Base-by-base conservation (phyloP, 2,888 invertebrate genomes). In the Acleris laterana region DNA sequence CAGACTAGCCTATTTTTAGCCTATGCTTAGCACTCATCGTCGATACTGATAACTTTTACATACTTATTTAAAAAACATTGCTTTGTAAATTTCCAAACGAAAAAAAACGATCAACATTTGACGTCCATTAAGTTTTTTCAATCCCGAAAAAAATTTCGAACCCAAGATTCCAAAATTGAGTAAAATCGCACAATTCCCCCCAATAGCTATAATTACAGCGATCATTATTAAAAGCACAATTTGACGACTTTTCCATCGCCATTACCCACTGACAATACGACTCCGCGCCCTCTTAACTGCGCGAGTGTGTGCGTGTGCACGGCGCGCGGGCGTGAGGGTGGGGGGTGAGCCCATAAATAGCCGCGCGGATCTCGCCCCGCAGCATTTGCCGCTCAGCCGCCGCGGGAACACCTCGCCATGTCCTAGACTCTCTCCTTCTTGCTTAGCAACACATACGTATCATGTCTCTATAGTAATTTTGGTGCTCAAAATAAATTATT, bases 251-350 rank as follows among this genome's bases (percentile, higher is more conserved):
- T 88, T 89, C 88, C 81, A 78, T 82, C 75, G 83, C 86, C 84
- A 89, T 90, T 88, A 88, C 83, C 74, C 79, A 78, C 80, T 85
- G 86, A 91, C 91, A 91, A 91, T 90, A 84, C 87, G 82, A 87
- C 80, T 80, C 80, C 83, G 84, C 85, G 78, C 81, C 82, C 86
- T 85, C 88, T 87, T 88, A 87, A 82, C 76, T 63, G 53, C n/a
- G 64, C n/a, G 73, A 32, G 62, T 68, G 69, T 66, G 70, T 62
- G 70, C 61, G 83, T 70, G 80, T 55, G 76, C 71, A 70, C 77
- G 69, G 25, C 3, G 20, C 11, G 19, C 19, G 42, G 13, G 13
- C 46, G 63, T 59, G 73, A 70, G 56, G 55, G 66, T 67, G 68
- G 52, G 52, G n/a, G 19, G 58, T 5, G 66, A 82, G 64, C 74